These are phyloP conservation scores for Aphyosemion australe DNA, from an alignment of 2,113 vertebrate species.

Conservation along the genomic window DNA sequence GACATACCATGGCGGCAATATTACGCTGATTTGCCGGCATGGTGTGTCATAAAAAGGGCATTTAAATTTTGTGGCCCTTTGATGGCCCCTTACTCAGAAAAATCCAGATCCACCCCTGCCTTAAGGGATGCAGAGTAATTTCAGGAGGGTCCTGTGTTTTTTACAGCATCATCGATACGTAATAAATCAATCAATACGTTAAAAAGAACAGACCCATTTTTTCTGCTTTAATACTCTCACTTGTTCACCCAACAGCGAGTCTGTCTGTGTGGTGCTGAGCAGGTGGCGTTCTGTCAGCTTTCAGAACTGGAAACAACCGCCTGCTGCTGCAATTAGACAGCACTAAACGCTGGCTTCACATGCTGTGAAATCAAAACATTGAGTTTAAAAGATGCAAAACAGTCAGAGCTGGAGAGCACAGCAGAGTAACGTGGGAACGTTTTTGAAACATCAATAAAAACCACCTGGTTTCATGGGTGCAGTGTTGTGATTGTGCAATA, in stretches of 20 bases:
- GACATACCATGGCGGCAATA: no score
- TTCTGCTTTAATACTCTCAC: no score
- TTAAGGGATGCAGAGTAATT: no score
- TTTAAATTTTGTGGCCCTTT: no score
- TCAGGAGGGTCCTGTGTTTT: no score
- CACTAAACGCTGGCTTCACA: slow-evolving; percentile 2
- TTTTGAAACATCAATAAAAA: background rate
- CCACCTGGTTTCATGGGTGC: background rate
- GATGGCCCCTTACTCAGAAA: no score
- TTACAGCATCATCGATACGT: no score
- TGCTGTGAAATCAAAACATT: slow-evolving; percentile 11
- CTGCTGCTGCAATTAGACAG: slow-evolving; percentile 9
- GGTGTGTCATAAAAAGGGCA: no score
- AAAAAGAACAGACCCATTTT: no score
- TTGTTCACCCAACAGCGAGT: background rate
- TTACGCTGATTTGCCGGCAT: no score
- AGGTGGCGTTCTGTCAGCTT: background rate
- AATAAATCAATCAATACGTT: no score
- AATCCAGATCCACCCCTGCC: no score
- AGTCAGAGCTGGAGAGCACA: background rate
- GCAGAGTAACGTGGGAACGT: background rate
- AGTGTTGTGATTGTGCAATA: background rate
- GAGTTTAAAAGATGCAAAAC: background rate
- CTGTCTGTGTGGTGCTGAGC: slow-evolving; percentile 1
- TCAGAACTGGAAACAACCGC: slow-evolving; percentile 17